A percentile compares a stretch with the other conserved stretches of the same genome.
Evolutionary conservation across 1,140 invertebrate species (phyloP).

Genomic region (Bemisia tabaci): DNA sequence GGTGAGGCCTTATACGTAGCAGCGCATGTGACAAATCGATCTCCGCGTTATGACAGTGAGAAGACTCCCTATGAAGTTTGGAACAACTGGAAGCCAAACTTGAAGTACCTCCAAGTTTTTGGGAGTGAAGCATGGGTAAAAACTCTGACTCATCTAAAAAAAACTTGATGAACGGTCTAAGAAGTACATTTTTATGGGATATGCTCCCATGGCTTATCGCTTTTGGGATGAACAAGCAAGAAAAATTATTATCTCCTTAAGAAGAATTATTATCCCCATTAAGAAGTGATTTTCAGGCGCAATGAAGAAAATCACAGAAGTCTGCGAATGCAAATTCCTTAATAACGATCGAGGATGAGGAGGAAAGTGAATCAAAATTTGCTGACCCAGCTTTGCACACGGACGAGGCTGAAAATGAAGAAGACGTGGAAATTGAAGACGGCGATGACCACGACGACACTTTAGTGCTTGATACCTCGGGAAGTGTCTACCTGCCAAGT

Average conservation of each 20-base stretch:
- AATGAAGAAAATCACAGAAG: conserved; percentile 8
- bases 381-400: background rate
- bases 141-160: conserved; percentile 7
- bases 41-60: background rate
- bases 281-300: conserved; percentile 9
- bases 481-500: background rate
- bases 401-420: background rate
- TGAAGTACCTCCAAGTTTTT: conserved; percentile 11
- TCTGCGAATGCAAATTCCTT: too few relatives aligned
- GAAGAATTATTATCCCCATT: background rate
- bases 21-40: conserved; percentile 13
- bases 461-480: background rate
- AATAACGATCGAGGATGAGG: too few relatives aligned
- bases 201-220: background rate
- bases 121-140: conserved; percentile 11
- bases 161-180: conserved; percentile 8
- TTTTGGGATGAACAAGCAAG: conserved; percentile 7
- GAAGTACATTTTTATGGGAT: conserved; percentile 13
- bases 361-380: background rate
- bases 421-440: background rate
- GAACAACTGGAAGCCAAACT: conserved; percentile 7
- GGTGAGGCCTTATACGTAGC: conserved; percentile 15
- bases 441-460: background rate
- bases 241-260: background rate
- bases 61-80: conserved; percentile 1